Evolutionary conservation across 2,113 vertebrate genomes (phyloP).

Genomic region (Gallinago media): DNA sequence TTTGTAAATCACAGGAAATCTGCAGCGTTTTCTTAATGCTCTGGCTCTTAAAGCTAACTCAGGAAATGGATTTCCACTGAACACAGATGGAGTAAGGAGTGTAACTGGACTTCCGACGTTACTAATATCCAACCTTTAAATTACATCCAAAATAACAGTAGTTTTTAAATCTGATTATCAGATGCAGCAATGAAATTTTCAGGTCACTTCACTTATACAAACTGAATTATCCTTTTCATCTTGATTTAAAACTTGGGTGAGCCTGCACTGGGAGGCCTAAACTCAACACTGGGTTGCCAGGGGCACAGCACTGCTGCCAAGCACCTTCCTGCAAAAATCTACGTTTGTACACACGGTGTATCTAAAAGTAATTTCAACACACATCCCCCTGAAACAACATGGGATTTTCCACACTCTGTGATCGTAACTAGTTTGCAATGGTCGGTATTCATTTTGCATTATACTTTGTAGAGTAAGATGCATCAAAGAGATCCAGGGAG

Average conservation of each 20-base stretch:
- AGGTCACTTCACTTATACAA: neutral
- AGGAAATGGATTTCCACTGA: neutral
- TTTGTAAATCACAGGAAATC: constrained; percentile 12
- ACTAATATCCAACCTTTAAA: neutral
- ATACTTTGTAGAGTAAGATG: neutral
- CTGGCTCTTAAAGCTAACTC: constrained; percentile 3
- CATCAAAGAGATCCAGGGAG: constrained; percentile 30
- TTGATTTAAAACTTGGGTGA: too few species aligned
- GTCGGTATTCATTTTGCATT: neutral
- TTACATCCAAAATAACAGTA: neutral
- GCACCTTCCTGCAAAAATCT: neutral
- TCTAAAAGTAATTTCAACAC: neutral
- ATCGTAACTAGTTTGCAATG: neutral
- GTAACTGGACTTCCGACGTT: neutral
- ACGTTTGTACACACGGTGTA: neutral
- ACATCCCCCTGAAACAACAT: neutral
- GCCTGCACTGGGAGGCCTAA: neutral
- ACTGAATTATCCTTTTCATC: too few species aligned
- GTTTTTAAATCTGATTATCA: neutral
- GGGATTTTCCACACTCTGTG: neutral
- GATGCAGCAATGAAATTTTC: neutral
- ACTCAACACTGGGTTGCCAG: neutral
- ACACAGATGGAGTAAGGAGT: neutral
- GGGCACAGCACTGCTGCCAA: neutral
- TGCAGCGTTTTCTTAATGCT: neutral